phyloP scores from a whole-genome alignment of 2,888 invertebrate genomes.

The Watsonalla binaria region DNA sequence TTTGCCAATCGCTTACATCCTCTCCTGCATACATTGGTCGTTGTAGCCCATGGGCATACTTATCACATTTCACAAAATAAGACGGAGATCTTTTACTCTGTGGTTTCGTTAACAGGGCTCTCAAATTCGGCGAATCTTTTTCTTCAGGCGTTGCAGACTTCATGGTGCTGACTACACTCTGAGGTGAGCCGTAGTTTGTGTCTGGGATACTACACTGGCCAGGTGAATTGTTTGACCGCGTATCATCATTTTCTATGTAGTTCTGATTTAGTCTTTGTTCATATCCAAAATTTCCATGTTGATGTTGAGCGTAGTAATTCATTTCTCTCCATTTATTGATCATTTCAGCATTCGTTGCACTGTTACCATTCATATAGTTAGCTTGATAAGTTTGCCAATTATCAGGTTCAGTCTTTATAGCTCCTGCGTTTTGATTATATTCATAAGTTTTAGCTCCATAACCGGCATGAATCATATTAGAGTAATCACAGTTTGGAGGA shows the following conservation, averaged over 20 bases:
- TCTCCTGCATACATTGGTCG: slow-evolving; percentile 45
- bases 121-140: slow-evolving; percentile 76
- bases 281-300: slow-evolving; percentile 41
- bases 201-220: slow-evolving; percentile 57
- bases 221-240: slow-evolving; percentile 53
- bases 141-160: slow-evolving; percentile 48
- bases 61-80: slow-evolving; percentile 47
- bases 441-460: slow-evolving; percentile 39
- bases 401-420: slow-evolving; percentile 56
- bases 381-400: slow-evolving; percentile 52
- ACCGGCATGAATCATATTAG: slow-evolving; percentile 34
- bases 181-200: slow-evolving; percentile 60
- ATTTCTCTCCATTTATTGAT: slow-evolving; percentile 62
- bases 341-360: slow-evolving; percentile 46
- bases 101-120: slow-evolving; percentile 75
- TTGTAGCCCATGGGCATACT: slow-evolving; percentile 49
- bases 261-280: slow-evolving; percentile 41
- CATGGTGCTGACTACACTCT: slow-evolving; percentile 47
- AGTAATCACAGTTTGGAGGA: slow-evolving; percentile 44
- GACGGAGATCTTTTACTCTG: slow-evolving; percentile 41
- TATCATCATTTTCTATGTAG: slow-evolving; percentile 44
- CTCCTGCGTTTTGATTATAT: slow-evolving; percentile 28
- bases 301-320: slow-evolving; percentile 53
- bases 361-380: slow-evolving; percentile 34
- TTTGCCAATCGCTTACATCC: slow-evolving; percentile 52